Evolutionary conservation across 2,113 vertebrate genomes (phyloP).

Genomic region (Proterorhinus semilunaris): DNA sequence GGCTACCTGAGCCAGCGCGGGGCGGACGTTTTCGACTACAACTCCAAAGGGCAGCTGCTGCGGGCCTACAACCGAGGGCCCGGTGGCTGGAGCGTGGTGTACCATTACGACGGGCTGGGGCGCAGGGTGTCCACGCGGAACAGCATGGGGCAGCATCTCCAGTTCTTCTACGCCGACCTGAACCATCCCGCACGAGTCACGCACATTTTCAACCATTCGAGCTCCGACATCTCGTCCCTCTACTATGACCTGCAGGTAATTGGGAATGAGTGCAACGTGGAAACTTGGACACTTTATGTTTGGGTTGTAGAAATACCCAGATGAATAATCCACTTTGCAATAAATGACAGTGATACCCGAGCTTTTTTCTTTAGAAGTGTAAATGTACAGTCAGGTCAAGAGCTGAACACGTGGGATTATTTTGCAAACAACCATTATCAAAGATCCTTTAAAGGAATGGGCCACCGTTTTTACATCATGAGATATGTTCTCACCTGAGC

Average conservation of each 20-base stretch:
- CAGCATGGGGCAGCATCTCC: conserved; percentile 93
- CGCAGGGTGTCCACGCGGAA: conserved; percentile 94
- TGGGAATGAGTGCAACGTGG: background rate
- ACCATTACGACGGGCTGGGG: conserved; percentile 92
- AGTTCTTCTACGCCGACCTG: conserved; percentile 97
- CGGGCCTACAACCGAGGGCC: conserved; percentile 89
- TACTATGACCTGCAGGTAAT: conserved; percentile 93
- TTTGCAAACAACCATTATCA: no score
- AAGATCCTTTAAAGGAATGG: no score
- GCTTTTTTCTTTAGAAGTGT: no score
- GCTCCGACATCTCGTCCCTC: conserved; percentile 93
- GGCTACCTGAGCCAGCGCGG: conserved; percentile 93
- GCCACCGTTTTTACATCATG: no score
- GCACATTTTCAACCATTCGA: conserved; percentile 98
- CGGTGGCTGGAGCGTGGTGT: conserved; percentile 92
- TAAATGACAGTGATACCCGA: no score
- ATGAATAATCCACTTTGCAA: no score
- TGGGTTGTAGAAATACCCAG: no score
- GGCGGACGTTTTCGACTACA: conserved; percentile 92
- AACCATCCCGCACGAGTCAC: conserved; percentile 93
- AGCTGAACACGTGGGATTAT: no score
- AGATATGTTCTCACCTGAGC: no score
- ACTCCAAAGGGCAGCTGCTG: conserved; percentile 94
- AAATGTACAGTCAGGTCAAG: no score
- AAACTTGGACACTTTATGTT: background rate